Evolutionary conservation across 1,140 invertebrate species (phyloP), one percentile per base, ranked within the genome.

Genomic region (Drosophila ironensis): DNA sequence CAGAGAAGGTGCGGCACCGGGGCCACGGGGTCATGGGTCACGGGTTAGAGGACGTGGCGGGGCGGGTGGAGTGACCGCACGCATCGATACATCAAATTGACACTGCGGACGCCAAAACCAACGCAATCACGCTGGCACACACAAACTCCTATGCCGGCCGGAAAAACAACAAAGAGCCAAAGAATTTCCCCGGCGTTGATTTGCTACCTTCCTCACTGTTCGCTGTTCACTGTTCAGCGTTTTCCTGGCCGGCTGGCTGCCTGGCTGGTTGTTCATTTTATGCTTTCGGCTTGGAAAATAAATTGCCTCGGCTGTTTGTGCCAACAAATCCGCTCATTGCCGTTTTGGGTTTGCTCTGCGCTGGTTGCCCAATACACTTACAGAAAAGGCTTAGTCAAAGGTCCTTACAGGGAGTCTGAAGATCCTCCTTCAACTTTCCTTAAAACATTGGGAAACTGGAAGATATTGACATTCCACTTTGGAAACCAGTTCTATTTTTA

Each of bases 301-400:
- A 84, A 84, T 84, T 86, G 80, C 80, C 72, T 45, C 64, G 54
- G 70, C 80, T 80, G 71, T 78, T 71, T 84, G 64, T 61, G 73
- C 80, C 78, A 78, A 51, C 70, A 84, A 86, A 84, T 78, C 78
- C 80, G 80, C 80, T 84, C 78, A 86, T 84, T 84, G 78, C 64
- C 80, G 38, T 71, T 86, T 78, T 70, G 73, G 54, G 64, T 37
- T 19, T 47, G 37, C 44, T 38, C 25, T 30, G 40, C 52, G 53
- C 22, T 67, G 20, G 25, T 40, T n/a, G n/a, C n/a, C n/a, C n/a
- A n/a, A n/a, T n/a, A 2, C 11, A 37, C 53, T 53, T 25, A 0
- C 7, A 4, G 12, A 54, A 50, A n/a, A n/a, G n/a, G n/a, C n/a
- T n/a, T n/a, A n/a, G n/a, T n/a, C n/a, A n/a, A n/a, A n/a, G n/a